These are phyloP conservation scores for Timema podura DNA, from an alignment of 2,888 invertebrate genomes.

Conservation along the genomic window DNA sequence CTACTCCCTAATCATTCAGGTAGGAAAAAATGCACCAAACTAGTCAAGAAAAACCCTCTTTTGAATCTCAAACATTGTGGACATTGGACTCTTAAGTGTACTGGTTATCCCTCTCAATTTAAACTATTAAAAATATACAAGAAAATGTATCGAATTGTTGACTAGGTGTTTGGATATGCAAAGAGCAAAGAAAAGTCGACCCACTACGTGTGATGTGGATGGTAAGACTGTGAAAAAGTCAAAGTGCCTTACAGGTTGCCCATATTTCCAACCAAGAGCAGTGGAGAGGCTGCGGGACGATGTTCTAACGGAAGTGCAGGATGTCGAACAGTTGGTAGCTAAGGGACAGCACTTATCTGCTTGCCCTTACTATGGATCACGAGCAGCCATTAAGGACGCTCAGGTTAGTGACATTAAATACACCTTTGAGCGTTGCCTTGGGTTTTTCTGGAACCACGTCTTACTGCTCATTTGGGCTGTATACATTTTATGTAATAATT, in stretches of 20 bases:
- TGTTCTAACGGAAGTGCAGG: constrained; percentile 66
- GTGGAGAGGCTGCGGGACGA: constrained; percentile 62
- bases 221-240: constrained; percentile 62
- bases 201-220: constrained; percentile 53
- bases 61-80: too few species aligned
- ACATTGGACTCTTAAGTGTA: too few species aligned
- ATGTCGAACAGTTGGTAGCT: constrained; percentile 81
- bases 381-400: constrained; percentile 76
- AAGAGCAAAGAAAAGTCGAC: constrained; percentile 56
- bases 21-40: too few species aligned
- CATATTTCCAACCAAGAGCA: constrained; percentile 59
- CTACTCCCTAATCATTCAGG: too few species aligned
- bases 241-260: constrained; percentile 56
- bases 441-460: too few species aligned
- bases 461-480: too few species aligned
- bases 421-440: too few species aligned
- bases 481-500: too few species aligned
- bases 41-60: too few species aligned
- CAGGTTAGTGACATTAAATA: constrained; percentile 49
- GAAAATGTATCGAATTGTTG: too few species aligned
- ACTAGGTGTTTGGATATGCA: constrained; percentile 75
- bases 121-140: too few species aligned
- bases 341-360: constrained; percentile 66
- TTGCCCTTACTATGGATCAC: constrained; percentile 91
- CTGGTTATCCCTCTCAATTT: too few species aligned